Conservation (phyloP, 2,888 invertebrate species). For the Calameuta filiformis region DNA sequence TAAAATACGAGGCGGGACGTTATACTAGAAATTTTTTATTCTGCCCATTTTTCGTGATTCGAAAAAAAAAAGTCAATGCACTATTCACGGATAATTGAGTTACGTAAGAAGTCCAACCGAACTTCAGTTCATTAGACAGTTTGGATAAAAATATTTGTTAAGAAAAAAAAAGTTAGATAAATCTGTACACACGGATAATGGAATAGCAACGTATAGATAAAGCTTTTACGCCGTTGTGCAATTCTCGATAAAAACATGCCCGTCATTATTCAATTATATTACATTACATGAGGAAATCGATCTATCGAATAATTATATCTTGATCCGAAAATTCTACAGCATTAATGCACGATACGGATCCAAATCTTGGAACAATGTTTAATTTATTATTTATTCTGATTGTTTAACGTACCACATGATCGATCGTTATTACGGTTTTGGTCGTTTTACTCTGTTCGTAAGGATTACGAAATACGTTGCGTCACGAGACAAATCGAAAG, state of each 20-base stretch:
- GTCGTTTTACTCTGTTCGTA: neutral
- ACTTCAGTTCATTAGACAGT: neutral
- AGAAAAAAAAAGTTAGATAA: neutral
- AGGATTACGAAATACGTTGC: neutral
- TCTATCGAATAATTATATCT: slow-evolving; percentile 39
- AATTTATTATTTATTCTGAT: neutral
- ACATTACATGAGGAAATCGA: slow-evolving; percentile 38
- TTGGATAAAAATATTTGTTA: neutral
- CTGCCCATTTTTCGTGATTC: no score
- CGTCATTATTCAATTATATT: slow-evolving; percentile 43
- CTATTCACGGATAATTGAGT: neutral
- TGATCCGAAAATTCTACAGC: neutral
- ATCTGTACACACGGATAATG: neutral
- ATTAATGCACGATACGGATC: neutral
- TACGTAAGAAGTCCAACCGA: neutral
- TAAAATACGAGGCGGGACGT: neutral
- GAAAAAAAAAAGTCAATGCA: neutral
- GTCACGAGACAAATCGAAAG: neutral
- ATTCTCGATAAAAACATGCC: slow-evolving; percentile 37
- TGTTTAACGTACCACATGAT: neutral
- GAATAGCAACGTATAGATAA: neutral
- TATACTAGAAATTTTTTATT: neutral
- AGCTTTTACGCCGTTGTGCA: slow-evolving; percentile 31
- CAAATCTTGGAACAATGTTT: neutral
- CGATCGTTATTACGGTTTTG: neutral